Percentiles rank a stretch among this genome's conserved stretches.
Evolutionary conservation across 2,113 vertebrate species (phyloP).

Genomic region (Sander lucioperca): DNA sequence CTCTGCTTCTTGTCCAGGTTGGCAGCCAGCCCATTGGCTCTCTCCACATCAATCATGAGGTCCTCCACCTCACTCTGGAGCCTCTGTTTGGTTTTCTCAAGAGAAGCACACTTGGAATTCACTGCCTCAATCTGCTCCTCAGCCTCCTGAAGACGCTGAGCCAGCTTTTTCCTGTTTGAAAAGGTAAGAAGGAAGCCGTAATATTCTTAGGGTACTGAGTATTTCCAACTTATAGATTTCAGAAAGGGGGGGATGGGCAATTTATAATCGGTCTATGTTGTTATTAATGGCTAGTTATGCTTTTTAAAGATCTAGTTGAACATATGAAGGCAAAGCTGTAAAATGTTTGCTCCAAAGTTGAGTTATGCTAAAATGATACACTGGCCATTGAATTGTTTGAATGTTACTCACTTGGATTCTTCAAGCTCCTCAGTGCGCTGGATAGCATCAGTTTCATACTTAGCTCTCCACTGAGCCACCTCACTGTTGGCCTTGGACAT

Average conservation of each 20-base stretch:
- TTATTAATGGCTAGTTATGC: too few species aligned
- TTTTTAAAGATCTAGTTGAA: too few species aligned
- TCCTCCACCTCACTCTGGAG: conserved; percentile 78
- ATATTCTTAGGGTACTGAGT: too few species aligned
- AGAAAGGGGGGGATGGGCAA: too few species aligned
- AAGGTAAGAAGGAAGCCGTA: too few species aligned
- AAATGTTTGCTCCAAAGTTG: neutral
- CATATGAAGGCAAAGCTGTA: neutral
- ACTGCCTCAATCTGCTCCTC: conserved; percentile 75
- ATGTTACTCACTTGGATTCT: conserved; percentile 84
- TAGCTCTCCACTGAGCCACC: conserved; percentile 88
- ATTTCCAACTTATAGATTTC: too few species aligned
- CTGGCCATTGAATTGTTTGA: neutral
- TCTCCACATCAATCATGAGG: conserved; percentile 78
- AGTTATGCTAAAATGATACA: neutral
- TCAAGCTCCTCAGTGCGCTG: conserved; percentile 90
- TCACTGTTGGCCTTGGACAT: conserved; percentile 84
- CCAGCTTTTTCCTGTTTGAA: conserved; percentile 60
- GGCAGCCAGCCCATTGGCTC: conserved; percentile 16
- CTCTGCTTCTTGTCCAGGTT: conserved; percentile 33
- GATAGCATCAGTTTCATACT: conserved; percentile 89
- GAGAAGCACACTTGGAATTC: conserved; percentile 75
- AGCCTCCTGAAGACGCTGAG: conserved; percentile 73
- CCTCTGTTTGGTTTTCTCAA: conserved; percentile 76
- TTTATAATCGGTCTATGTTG: too few species aligned